Conservation (phyloP, 2,888 invertebrate genomes). For the Clepsis dumicolana region DNA sequence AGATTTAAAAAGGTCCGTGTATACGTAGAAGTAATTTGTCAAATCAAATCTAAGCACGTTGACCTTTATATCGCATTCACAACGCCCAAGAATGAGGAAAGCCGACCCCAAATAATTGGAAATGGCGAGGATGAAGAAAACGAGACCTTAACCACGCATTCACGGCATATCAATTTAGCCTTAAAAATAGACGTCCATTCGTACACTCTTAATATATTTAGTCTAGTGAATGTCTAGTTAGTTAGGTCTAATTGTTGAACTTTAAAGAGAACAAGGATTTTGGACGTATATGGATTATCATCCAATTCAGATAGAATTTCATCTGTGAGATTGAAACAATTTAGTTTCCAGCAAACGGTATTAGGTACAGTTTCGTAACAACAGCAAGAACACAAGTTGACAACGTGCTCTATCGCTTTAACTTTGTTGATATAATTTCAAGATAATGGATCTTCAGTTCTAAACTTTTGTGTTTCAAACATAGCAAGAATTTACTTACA, state of each 20-base stretch:
- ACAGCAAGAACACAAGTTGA: neutral
- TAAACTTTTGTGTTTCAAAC: too few species aligned
- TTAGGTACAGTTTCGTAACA: neutral
- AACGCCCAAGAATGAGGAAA: too few species aligned
- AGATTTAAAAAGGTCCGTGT: neutral
- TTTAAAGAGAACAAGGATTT: slow-evolving; percentile 22
- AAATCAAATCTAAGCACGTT: slow-evolving; percentile 18
- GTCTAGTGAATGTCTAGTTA: neutral
- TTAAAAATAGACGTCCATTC: neutral
- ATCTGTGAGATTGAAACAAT: slow-evolving; percentile 1
- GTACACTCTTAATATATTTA: neutral
- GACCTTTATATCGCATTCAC: slow-evolving; percentile 13
- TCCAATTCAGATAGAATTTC: neutral
- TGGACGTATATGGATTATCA: slow-evolving; percentile 9
- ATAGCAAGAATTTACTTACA: too few species aligned
- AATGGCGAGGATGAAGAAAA: too few species aligned
- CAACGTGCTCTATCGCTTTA: neutral
- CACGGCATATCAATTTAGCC: neutral
- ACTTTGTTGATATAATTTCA: too few species aligned
- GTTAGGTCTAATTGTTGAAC: slow-evolving; percentile 12
- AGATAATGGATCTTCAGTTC: too few species aligned
- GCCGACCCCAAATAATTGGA: too few species aligned
- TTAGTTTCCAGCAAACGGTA: too few species aligned
- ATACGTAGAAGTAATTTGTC: slow-evolving; percentile 16
- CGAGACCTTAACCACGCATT: neutral